A percentile compares a stretch with the other conserved stretches of the same genome.
These are phyloP conservation scores for Rhizoglyphus robini DNA, from an alignment of 1,140 invertebrate species.

Conservation along the genomic window DNA sequence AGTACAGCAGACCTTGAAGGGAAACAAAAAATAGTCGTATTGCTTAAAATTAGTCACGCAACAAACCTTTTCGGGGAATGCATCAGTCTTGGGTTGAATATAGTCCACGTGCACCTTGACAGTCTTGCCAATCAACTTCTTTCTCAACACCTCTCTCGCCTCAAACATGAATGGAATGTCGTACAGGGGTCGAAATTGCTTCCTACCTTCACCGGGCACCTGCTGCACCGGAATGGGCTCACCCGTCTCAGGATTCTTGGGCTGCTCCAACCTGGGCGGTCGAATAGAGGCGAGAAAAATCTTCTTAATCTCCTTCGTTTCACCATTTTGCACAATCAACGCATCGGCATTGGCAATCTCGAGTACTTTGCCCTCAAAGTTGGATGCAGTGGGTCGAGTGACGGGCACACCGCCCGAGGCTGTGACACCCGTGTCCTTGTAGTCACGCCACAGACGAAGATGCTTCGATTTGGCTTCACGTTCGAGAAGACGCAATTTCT, in stretches of 20 bases:
- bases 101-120: conserved; percentile 86
- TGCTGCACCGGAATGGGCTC: not conserved
- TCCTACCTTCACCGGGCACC: not conserved
- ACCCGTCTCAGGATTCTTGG: not conserved
- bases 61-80: conserved; percentile 84
- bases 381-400: conserved; percentile 48
- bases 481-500: conserved; percentile 70
- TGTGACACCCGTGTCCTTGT: conserved; percentile 27
- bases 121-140: conserved; percentile 89
- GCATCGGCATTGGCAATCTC: conserved; percentile 92
- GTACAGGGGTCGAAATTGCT: conserved; percentile 65
- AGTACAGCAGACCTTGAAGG: conserved; percentile 90
- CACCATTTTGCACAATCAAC: conserved; percentile 57
- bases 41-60: too few species aligned
- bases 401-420: conserved; percentile 24
- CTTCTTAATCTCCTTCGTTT: conserved; percentile 67
- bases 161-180: conserved; percentile 98
- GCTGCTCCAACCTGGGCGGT: conserved; percentile 47
- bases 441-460: conserved; percentile 77
- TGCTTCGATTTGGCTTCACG: conserved; percentile 72
- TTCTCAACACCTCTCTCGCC: conserved; percentile 88
- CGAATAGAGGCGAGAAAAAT: conserved; percentile 89
- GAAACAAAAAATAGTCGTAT: too few species aligned
- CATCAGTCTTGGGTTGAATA: conserved; percentile 79
- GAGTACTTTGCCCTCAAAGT: conserved; percentile 67